Evolutionary conservation across 2,888 invertebrate genomes (phyloP), one percentile per base, ranked within the genome.

Genomic region (Sisyra terminalis): DNA sequence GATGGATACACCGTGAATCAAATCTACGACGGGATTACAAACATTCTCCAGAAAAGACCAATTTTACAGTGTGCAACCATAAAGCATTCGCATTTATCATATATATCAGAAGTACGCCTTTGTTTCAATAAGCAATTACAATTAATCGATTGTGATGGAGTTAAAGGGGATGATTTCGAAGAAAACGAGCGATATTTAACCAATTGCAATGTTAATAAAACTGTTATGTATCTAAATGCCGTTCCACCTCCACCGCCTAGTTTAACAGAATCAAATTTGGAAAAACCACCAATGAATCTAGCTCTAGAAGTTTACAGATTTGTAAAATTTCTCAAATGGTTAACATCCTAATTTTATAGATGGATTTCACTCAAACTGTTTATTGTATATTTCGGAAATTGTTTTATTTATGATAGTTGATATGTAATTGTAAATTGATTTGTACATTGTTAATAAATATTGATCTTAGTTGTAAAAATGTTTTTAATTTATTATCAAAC

Each of bases 121-220:
- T 87, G 86, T 53, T 78, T 86, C 49, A 66, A 77, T 53, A 84
- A 81, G 54, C 57, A 61, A 1, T 57, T 86, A 14, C 57, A 70
- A 30, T 54, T 80, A 11, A 65, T 71, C 2, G 70, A 82, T 54
- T 86, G 85, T 54, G 73, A 80, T 57, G 71, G 71, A 8, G 65
- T 73, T 2, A 54, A 47, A 39, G 46, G 48, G 15, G 45, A 50
- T 37, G 46, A 55, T 52, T 45, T 55, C 50, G 40, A 56, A 50
- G 32, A 56, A 9, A 58, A 60, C 7, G 24, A 24, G 7, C 3
- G 24, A 24, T 24, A 24, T 24, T 24, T 24, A 24, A 75, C 75
- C 1, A 77, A 78, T 53, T 80, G 80, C 54, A 64, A 69, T 46
- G 54, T 56, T 5, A 57, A 65, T 3, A 63, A 67, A 51, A 57